Evolutionary conservation across 2,888 invertebrate genomes (phyloP), one percentile per base, ranked within the genome.

Genomic region (Chorisops tibialis): DNA sequence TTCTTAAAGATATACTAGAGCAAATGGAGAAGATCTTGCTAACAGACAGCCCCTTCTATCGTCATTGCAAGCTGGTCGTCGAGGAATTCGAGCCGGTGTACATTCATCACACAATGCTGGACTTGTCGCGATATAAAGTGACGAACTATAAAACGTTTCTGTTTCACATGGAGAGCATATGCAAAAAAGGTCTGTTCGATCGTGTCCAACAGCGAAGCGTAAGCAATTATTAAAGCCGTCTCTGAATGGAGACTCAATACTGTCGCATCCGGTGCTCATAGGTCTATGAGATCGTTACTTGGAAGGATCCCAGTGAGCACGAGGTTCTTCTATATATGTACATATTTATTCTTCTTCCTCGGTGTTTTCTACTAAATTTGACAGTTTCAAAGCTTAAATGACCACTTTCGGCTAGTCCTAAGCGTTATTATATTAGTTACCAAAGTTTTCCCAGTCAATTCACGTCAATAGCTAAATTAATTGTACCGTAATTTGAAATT

Each of bases 231-330:
- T 77, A 77, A 61, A 72, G 71, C 0, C 69, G 70, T 14, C 61
- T 77, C 2, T 77, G 77, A 77, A 66, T 76, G 24, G 77, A 77
- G 61, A 67, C 71, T 2, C 77, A 77, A 49, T 77, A 75, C 41
- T 74, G 76, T 69, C 75, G 77, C 0, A 69, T 77, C 21, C 74
- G 77, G 4, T 77, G 77, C 58, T 76, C 77, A 0, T 70, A 76
- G 48, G 74, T 77, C 56, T 72, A 77, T 60, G 68, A 73, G 45
- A 72, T 77, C 24, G 72, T 72, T 0, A 73, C 71, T 0, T 71
- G 77, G 1, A 74, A 74, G 30, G 71, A 74, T 21, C 30, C 68
- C 0, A 66, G 69, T 3, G 76, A 77, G 3, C 75, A 77, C 41
- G 73, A 75, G 18, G 68, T n/a, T n/a, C n/a, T n/a, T n/a, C n/a